phyloP scores from a whole-genome alignment of 2,888 invertebrate species.

The Lumbricus terrestris region DNA sequence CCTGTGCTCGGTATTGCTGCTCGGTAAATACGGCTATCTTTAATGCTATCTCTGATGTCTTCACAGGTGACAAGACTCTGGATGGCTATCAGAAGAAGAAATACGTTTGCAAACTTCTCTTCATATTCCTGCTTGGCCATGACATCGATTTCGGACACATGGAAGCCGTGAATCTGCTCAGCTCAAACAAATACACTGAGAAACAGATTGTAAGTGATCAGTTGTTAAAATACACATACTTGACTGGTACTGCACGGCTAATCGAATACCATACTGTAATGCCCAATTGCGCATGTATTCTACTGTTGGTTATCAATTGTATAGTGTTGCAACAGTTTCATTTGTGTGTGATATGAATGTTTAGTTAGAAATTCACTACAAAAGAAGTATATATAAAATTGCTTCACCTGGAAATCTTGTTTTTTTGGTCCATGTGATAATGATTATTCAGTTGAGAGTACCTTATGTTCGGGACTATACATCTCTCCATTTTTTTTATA shows the following conservation, averaged over 20 bases:
- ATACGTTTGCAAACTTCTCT: constrained; percentile 98
- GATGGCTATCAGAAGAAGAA: constrained; percentile 99
- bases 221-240: background rate
- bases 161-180: constrained; percentile 98
- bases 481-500: too few species aligned
- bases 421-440: too few species aligned
- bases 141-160: constrained; percentile 99
- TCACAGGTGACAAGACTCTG: constrained; percentile 86
- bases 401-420: too few species aligned
- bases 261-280: too few species aligned
- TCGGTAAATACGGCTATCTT: background rate
- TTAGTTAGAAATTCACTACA: too few species aligned
- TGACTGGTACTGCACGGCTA: background rate
- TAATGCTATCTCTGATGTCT: too few species aligned
- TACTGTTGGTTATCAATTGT: background rate
- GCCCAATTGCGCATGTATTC: too few species aligned
- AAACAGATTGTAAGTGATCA: constrained; percentile 82
- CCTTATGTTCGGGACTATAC: too few species aligned
- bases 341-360: too few species aligned
- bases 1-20: background rate
- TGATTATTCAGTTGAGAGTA: too few species aligned
- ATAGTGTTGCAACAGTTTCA: too few species aligned
- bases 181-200: constrained; percentile 99
- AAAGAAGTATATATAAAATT: too few species aligned
- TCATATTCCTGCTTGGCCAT: constrained; percentile 98